Evolutionary conservation across 1,140 invertebrate species (phyloP), one percentile per base, ranked within the genome.

Genomic region (Achroia grisella): DNA sequence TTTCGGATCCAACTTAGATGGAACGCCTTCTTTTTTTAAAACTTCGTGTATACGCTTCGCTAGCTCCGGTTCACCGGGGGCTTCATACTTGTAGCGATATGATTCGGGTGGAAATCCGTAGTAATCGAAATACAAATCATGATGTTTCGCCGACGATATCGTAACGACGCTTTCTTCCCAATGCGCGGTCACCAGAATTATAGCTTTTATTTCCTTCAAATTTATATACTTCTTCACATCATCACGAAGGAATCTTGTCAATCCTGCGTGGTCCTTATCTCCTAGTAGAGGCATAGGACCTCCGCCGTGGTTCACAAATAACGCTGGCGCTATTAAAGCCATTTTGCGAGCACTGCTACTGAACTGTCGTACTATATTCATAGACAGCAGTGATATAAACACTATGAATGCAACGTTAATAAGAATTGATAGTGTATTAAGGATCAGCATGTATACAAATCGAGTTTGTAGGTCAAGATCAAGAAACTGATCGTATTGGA

Each of bases 301-400:
- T 33, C 81, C 81, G 11, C 81, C 81, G 30, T 85, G 81, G 47
- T 83, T 85, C 0, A 85, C 81, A 42, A 85, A 85, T 10, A 85
- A 9, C 9, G 81, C 71, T 11, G 81, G 81, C n/a, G 77, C 81
- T 5, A 81, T 32, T 0, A 62, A 12, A 48, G 52, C 59, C 76
- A 82, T 81, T 43, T 62, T 77, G 32, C 46, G 58, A 39, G 55
- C 54, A 53, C 48, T 49, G 36, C 64, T 55, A 48, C 61, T 72
- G 30, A 84, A 81, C 44, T 75, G 56, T 39, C 62, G 50, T 27
- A 85, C 55, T 46, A 85, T 78, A 42, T 85, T 85, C 78, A 82
- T 78, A 56, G 76, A 85, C 39, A 85, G 12, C 9, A 85, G 52
- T 40, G 76, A 71, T 64, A 81, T 72, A 65, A 74, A 79, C 57